phyloP scores from a whole-genome alignment of 2,888 invertebrate genomes.

The Eudasyphora cyanicolor region DNA sequence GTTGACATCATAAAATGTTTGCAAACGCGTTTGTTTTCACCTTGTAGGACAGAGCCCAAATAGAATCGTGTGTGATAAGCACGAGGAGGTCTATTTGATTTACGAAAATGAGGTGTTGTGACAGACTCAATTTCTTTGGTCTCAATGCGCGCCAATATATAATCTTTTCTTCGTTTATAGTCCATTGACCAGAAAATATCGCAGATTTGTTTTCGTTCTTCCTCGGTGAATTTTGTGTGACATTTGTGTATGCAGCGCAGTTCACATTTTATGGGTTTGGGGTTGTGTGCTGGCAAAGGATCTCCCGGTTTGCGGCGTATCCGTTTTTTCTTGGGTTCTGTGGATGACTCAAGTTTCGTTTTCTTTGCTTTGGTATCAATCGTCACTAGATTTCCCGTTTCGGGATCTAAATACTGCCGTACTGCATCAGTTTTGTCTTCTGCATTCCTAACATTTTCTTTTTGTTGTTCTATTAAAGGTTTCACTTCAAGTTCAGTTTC shows the following conservation, averaged over 20 bases:
- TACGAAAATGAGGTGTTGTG: constrained; percentile 64
- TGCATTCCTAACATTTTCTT: constrained; percentile 22
- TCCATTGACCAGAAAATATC: constrained; percentile 67
- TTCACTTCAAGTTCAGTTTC: constrained; percentile 48
- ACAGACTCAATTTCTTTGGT: constrained; percentile 60
- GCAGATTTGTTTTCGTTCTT: constrained; percentile 67
- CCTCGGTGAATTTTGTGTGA: constrained; percentile 64
- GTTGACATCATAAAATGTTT: constrained; percentile 65
- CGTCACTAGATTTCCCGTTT: constrained; percentile 42
- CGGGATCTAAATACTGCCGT: constrained; percentile 52
- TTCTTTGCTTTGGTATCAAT: constrained; percentile 39
- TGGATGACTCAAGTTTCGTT: constrained; percentile 10
- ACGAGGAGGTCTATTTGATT: constrained; percentile 63
- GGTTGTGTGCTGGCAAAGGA: constrained; percentile 57
- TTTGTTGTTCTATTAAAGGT: constrained; percentile 40
- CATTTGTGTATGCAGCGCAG: constrained; percentile 64
- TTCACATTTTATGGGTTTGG: constrained; percentile 64
- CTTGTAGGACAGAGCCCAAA: constrained; percentile 53
- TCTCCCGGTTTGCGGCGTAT: constrained; percentile 52
- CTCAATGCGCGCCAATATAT: constrained; percentile 64
- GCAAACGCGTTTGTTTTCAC: constrained; percentile 67
- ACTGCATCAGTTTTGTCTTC: constrained; percentile 17
- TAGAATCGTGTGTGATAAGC: constrained; percentile 64
- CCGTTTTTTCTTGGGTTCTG: neutral
- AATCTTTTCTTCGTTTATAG: constrained; percentile 67